Evolutionary conservation across 2,113 vertebrate genomes (phyloP).

Genomic region (Pterocles gutturalis): DNA sequence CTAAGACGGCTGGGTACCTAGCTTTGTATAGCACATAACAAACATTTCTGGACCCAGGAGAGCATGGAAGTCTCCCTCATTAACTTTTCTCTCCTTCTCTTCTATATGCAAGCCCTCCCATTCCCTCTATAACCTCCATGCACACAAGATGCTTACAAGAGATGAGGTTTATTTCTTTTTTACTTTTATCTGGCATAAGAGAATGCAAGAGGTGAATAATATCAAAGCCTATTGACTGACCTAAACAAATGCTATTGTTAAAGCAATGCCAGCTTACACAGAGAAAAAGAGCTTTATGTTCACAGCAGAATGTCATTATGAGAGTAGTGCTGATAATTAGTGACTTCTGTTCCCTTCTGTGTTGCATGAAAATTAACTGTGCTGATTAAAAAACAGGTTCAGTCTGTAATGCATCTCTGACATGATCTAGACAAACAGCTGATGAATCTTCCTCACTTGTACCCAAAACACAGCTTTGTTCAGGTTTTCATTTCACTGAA

Average conservation of each 20-base stretch:
- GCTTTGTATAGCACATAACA: neutral
- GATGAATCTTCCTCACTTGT: neutral
- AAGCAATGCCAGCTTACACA: neutral
- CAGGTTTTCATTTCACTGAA: neutral
- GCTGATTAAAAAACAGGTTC: neutral
- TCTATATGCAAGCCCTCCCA: neutral
- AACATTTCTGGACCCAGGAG: neutral
- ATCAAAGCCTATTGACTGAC: neutral
- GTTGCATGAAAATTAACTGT: neutral
- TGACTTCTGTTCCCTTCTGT: neutral
- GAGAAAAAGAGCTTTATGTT: neutral
- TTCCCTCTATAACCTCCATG: neutral
- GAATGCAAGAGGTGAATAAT: neutral
- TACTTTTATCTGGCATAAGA: neutral
- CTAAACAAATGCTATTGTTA: neutral
- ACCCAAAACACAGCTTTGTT: neutral
- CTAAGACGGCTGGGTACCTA: neutral
- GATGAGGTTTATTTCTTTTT: neutral
- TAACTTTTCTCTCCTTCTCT: neutral
- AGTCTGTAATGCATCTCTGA: neutral
- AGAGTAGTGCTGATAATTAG: neutral
- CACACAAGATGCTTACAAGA: neutral
- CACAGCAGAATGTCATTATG: neutral
- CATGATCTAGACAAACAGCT: neutral
- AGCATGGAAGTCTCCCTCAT: neutral